Evolutionary conservation across 2,888 invertebrate species (phyloP).

Genomic region (Julus scanicus): DNA sequence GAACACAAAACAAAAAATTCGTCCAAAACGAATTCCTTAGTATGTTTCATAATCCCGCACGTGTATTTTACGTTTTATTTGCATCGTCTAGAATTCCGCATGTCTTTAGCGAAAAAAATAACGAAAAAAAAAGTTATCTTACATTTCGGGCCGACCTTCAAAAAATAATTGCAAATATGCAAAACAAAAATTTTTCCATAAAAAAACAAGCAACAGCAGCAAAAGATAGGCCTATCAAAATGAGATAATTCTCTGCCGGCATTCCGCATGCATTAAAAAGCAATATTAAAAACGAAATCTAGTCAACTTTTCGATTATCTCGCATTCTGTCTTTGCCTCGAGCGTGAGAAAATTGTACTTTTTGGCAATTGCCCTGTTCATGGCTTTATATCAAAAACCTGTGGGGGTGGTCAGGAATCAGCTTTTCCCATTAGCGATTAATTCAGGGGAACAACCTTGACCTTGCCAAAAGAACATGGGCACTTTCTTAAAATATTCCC

Average conservation of each 20-base stretch:
- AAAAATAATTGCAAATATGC: slow-evolving; percentile 4
- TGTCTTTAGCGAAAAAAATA: neutral
- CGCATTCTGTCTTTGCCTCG: neutral
- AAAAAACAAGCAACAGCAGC: neutral
- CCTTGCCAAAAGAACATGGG: neutral
- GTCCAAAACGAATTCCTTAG: neutral
- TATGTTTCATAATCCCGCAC: neutral
- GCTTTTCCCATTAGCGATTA: neutral
- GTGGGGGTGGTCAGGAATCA: neutral
- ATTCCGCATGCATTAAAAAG: neutral
- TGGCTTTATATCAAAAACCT: neutral
- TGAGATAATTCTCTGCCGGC: slow-evolving; percentile 13
- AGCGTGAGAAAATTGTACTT: slow-evolving; percentile 44
- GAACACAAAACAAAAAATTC: neutral
- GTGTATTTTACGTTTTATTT: neutral
- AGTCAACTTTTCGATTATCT: slow-evolving; percentile 43
- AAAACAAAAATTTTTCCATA: neutral
- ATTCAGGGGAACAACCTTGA: neutral
- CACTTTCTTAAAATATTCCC: neutral
- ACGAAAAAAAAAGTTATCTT: neutral
- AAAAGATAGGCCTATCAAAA: slow-evolving; percentile 33
- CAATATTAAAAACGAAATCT: slow-evolving; percentile 49
- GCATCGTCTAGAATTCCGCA: neutral
- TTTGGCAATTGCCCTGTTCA: neutral
- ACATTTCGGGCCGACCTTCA: slow-evolving; percentile 13